Evolutionary conservation across 2,113 vertebrate species (phyloP).

Genomic region (Grammomys surdaster): DNA sequence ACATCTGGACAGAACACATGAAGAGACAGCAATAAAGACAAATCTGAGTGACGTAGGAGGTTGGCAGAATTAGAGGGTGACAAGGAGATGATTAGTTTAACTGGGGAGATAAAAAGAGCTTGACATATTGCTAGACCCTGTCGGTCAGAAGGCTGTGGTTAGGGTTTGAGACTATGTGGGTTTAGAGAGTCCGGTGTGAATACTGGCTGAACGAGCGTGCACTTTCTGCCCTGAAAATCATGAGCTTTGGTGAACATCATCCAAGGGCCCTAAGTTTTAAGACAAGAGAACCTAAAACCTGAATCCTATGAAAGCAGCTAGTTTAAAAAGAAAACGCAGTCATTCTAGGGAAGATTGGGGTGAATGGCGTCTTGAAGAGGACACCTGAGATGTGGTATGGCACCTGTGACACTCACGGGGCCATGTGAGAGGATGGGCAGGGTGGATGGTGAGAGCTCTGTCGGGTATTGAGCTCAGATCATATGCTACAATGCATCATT

Average conservation of each 20-base stretch:
- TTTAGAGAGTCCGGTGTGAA: not conserved
- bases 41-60: not conserved
- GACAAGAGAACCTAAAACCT: not conserved
- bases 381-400: not conserved
- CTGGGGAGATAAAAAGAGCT: not conserved
- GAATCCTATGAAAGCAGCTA: not conserved
- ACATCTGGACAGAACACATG: not conserved
- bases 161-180: not conserved
- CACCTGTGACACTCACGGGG: not conserved
- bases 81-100: not conserved
- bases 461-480: not conserved
- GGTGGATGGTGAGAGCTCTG: not conserved
- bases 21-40: not conserved
- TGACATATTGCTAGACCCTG: not conserved
- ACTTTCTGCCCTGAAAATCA: not conserved
- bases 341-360: not conserved
- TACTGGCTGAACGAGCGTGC: not conserved
- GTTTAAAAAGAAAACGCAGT: not conserved
- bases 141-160: not conserved
- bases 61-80: not conserved
- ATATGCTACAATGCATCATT: not conserved
- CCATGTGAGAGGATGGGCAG: not conserved
- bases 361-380: not conserved
- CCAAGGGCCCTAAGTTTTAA: constrained; percentile 32
- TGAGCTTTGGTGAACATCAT: not conserved